Evolutionary conservation across 2,888 invertebrate genomes (phyloP), one percentile per base, ranked within the genome.

Genomic region (Pinctada fucata): DNA sequence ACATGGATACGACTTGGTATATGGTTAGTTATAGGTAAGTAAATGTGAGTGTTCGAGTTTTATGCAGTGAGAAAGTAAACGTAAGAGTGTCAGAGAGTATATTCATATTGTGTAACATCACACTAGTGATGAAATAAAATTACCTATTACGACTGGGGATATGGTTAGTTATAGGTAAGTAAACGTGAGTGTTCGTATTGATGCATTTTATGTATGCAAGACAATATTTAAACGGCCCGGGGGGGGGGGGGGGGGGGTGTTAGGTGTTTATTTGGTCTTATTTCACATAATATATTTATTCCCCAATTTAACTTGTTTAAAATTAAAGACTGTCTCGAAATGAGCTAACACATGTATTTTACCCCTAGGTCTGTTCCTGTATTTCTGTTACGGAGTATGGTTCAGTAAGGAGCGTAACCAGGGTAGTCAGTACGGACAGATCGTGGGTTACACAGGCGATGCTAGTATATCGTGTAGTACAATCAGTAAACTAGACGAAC

Each of bases 1-100:
- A 92, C 92, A 3, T 92, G 92, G 92, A 87, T 91, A 3, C 87
- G 92, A 64, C 86, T 92, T 0, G 87, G 76, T 13, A 89, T 91
- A 63, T 92, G 92, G 92, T 81, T 91, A 82, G 82, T 82, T 2
- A 77, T 91, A 1, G 91, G 91, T 91, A 82, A 84, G 88, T 85
- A 16, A 3, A 8, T 2, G 3, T 52, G n/a, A 65, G 31, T 31
- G 31, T 31, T 31, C 31, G 31, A 31, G 31, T 31, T 31, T 31
- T n/a, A n/a, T n/a, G n/a, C 31, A 31, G 31, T 31, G 31, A 31
- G 31, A 31, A 31, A 31, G 31, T 31, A 31, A 31, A 31, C 31
- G 31, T 31, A 1, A 31, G 31, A 31, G 31, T 31, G 31, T 31
- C 31, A 31, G 31, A 1, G 31, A 31, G 31, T 31, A 31, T 31